phyloP scores from a whole-genome alignment of 2,797 vertebrate genomes.

The Gymnodraco acuticeps region DNA sequence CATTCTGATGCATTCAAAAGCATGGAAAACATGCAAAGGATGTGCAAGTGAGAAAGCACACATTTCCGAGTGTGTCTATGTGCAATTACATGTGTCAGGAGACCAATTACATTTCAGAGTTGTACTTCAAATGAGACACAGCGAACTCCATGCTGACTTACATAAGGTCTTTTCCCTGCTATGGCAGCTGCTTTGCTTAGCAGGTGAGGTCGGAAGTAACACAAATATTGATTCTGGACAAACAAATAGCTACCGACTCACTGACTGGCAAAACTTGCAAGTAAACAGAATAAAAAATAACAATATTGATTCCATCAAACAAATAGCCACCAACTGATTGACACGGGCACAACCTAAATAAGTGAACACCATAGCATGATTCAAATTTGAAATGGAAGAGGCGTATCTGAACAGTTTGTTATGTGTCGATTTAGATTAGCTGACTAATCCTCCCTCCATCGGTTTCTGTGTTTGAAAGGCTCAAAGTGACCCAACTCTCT shows the following conservation, averaged over 20 bases:
- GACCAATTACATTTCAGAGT: slow-evolving; percentile 77
- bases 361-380: slow-evolving; percentile 62
- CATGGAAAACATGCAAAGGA: slow-evolving; percentile 66
- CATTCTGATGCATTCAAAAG: slow-evolving; percentile 79
- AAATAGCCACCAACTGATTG: slow-evolving; percentile 68
- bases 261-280: slow-evolving; percentile 71
- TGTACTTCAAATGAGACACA: slow-evolving; percentile 74
- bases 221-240: slow-evolving; percentile 78
- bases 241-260: slow-evolving; percentile 75
- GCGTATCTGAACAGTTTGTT: slow-evolving; percentile 44
- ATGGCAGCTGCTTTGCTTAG: slow-evolving; percentile 75
- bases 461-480: slow-evolving; percentile 32
- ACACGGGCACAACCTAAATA: slow-evolving; percentile 43
- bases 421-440: slow-evolving; percentile 62
- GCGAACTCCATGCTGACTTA: slow-evolving; percentile 59
- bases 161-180: slow-evolving; percentile 61
- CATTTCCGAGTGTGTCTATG: slow-evolving; percentile 6
- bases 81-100: slow-evolving; percentile 66
- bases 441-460: slow-evolving; percentile 55
- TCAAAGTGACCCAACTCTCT: slow-evolving; percentile 40
- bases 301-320: slow-evolving; percentile 71
- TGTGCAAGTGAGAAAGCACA: slow-evolving; percentile 36
- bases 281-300: slow-evolving; percentile 73
- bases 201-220: slow-evolving; percentile 76
- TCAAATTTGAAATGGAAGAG: slow-evolving; percentile 54